Conservation (phyloP, 1,140 invertebrate species). For the Scaptomyza graminum region DNA sequence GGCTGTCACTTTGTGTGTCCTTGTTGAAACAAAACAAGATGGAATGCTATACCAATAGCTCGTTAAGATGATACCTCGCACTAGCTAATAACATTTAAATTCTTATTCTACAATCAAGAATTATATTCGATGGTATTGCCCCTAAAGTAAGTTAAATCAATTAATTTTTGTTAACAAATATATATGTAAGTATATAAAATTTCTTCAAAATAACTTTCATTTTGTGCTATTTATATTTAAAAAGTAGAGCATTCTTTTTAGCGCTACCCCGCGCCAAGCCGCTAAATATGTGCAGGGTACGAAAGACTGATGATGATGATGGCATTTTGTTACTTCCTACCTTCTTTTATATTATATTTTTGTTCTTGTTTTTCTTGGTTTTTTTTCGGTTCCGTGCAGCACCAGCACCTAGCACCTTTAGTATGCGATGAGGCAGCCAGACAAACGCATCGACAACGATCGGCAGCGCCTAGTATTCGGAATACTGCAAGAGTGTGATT, state of each 20-base stretch:
- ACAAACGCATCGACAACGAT: conserved; percentile 66
- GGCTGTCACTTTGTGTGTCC: conserved; percentile 49
- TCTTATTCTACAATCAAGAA: background rate
- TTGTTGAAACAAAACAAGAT: conserved; percentile 51
- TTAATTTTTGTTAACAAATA: no score
- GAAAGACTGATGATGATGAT: conserved; percentile 75
- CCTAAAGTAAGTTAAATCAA: no score
- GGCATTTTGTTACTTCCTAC: conserved; percentile 68
- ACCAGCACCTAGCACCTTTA: conserved; percentile 61
- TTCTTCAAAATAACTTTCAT: no score
- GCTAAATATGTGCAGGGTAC: conserved; percentile 18
- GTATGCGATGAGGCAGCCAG: conserved; percentile 74
- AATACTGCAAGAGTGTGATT: conserved; percentile 32
- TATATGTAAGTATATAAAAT: no score
- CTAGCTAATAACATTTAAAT: background rate
- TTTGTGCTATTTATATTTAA: no score
- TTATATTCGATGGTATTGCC: background rate
- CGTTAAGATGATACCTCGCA: conserved; percentile 3
- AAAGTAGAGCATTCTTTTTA: background rate
- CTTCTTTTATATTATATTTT: conserved; percentile 39
- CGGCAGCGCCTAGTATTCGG: conserved; percentile 38
- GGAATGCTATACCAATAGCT: background rate
- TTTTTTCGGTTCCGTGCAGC: conserved; percentile 15
- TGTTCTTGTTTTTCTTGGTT: background rate
- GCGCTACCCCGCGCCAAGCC: background rate